Conservation (phyloP, 1,140 invertebrate species). For the Drosophila burlai region DNA sequence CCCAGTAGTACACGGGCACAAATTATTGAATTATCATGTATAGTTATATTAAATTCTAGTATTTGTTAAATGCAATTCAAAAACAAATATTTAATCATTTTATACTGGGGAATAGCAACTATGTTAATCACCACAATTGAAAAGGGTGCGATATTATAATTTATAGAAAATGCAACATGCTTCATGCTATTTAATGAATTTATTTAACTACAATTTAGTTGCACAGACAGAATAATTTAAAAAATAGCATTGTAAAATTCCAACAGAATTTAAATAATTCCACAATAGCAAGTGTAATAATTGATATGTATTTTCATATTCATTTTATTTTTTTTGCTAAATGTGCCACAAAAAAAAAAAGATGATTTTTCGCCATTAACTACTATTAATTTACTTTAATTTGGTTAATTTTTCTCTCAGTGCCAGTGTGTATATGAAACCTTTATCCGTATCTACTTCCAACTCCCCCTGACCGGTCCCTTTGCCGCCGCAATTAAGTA, state of each 20-base stretch:
- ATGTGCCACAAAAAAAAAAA: no score
- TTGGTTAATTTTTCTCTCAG: not conserved
- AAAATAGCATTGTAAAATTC: not conserved
- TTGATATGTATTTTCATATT: not conserved
- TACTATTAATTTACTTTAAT: not conserved
- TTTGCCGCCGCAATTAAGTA: conserved; percentile 71
- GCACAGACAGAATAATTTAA: no score
- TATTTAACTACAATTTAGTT: no score
- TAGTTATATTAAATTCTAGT: not conserved
- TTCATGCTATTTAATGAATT: no score
- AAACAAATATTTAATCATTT: no score
- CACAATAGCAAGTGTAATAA: not conserved
- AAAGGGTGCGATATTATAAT: no score
- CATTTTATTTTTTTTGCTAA: not conserved
- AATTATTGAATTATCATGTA: not conserved
- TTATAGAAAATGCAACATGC: no score
- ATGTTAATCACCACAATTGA: no score
- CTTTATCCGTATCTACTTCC: not conserved
- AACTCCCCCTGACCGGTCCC: not conserved
- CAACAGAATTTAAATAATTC: not conserved
- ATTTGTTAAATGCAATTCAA: no score
- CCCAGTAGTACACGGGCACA: conserved; percentile 5
- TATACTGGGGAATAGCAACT: no score
- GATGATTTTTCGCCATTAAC: no score
- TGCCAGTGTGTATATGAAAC: conserved; percentile 12